These are phyloP conservation scores for Stramonita haemastoma DNA, from an alignment of 2,888 invertebrate genomes.

Conservation along the genomic window DNA sequence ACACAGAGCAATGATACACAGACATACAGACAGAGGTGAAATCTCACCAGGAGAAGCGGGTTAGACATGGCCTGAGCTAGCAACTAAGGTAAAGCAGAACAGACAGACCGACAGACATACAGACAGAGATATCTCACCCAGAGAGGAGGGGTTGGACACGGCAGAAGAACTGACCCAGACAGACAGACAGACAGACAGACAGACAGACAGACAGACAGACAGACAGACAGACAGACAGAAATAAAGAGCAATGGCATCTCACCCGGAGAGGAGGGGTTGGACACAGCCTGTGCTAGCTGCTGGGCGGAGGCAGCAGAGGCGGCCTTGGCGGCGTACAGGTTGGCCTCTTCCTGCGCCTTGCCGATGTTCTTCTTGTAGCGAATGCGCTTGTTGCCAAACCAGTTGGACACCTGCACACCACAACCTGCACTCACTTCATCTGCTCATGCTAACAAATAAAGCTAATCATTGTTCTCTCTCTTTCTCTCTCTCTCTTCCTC, in stretches of 20 bases:
- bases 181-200: not conserved
- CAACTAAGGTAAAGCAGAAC: no score
- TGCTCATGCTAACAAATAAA: no score
- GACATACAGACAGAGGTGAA: no score
- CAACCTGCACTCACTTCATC: not conserved
- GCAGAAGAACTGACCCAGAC: conserved; percentile 38
- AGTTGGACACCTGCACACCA: conserved; percentile 93
- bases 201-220: no score
- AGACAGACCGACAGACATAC: no score
- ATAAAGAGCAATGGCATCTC: not conserved
- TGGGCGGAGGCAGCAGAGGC: conserved; percentile 71
- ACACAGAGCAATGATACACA: no score
- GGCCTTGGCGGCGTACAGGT: conserved; percentile 98
- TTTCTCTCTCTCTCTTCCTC: no score
- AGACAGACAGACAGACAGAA: not conserved
- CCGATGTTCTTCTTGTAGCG: conserved; percentile 99
- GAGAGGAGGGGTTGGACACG: conserved; percentile 29
- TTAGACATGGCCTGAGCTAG: conserved; percentile 40
- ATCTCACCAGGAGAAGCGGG: conserved; percentile 24
- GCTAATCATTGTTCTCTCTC: no score
- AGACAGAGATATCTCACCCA: not conserved
- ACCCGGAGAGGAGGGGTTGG: conserved; percentile 39
- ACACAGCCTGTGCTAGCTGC: conserved; percentile 47
- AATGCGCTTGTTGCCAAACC: conserved; percentile 99
- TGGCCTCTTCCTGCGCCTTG: conserved; percentile 99